These are phyloP conservation scores for Cardiocondyla obscurior DNA, from an alignment of 1,140 invertebrate genomes.

Conservation along the genomic window DNA sequence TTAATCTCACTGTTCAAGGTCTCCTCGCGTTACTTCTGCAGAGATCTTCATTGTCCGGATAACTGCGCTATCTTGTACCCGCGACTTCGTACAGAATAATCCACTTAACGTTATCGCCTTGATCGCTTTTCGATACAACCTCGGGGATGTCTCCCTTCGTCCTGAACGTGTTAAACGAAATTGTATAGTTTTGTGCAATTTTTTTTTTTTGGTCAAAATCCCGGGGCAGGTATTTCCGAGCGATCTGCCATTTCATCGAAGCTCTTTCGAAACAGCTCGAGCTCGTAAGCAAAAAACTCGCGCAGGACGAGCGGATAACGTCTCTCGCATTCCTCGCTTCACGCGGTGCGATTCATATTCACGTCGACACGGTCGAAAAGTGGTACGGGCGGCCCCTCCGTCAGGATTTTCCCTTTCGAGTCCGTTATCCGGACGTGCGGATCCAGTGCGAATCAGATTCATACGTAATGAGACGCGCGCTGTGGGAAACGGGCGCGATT, in stretches of 20 bases:
- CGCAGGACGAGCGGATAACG: not conserved
- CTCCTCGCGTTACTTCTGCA: not conserved
- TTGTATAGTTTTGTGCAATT: not conserved
- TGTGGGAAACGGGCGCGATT: constrained; percentile 39
- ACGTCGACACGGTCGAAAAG: constrained; percentile 50
- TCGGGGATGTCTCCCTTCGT: no score
- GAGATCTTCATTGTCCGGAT: not conserved
- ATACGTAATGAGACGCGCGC: constrained; percentile 35
- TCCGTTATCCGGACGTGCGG: constrained; percentile 22
- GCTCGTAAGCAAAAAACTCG: not conserved
- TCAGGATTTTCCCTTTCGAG: constrained; percentile 51
- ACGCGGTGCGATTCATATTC: constrained; percentile 21
- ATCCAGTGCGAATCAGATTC: constrained; percentile 44
- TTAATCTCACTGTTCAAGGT: not conserved
- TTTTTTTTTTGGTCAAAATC: not conserved
- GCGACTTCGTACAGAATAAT: not conserved
- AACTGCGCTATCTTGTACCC: not conserved
- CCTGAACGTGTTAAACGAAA: no score
- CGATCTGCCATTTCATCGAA: not conserved
- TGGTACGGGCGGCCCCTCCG: constrained; percentile 14
- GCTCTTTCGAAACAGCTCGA: not conserved
- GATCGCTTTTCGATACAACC: not conserved
- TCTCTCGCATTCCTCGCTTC: constrained; percentile 34
- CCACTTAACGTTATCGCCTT: not conserved
- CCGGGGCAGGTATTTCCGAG: not conserved